A percentile compares a stretch with the other conserved stretches of the same genome.
phyloP scores from a whole-genome alignment of 35 echinoderm and acorn worm species.

The Hemicentrotus pulcherrimus region DNA sequence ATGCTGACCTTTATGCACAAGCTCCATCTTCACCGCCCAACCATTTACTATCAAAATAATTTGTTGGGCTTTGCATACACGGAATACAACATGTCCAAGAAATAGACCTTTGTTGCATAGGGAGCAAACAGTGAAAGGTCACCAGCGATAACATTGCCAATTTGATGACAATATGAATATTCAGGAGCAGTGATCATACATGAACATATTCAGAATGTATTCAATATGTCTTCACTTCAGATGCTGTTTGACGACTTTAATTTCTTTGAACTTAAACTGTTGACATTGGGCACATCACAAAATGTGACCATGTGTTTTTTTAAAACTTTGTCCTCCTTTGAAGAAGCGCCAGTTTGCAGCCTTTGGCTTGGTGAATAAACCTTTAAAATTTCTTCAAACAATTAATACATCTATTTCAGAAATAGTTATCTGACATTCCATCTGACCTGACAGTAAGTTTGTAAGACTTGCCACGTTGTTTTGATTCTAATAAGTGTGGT shows the following conservation, averaged over 20 bases:
- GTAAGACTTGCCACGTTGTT: background rate
- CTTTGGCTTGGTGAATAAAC: background rate
- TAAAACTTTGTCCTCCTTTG: background rate
- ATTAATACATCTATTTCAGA: background rate
- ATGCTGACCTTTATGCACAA: background rate
- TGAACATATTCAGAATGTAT: background rate
- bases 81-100: background rate
- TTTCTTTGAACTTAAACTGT: background rate
- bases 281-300: background rate
- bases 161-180: background rate
- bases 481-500: background rate
- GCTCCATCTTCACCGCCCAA: background rate
- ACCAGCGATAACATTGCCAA: background rate
- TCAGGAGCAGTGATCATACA: background rate
- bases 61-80: background rate
- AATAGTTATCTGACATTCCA: background rate
- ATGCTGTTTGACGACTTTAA: background rate
- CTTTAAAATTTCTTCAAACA: background rate
- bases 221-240: background rate
- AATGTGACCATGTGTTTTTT: background rate
- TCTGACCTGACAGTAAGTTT: background rate
- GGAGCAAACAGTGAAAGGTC: background rate
- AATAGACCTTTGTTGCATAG: constrained; percentile 1
- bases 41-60: constrained; percentile 14
- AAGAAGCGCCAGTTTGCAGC: background rate